Base-by-base conservation (phyloP, 2,113 vertebrate genomes). In the Myanophis thanlyinensis region DNA sequence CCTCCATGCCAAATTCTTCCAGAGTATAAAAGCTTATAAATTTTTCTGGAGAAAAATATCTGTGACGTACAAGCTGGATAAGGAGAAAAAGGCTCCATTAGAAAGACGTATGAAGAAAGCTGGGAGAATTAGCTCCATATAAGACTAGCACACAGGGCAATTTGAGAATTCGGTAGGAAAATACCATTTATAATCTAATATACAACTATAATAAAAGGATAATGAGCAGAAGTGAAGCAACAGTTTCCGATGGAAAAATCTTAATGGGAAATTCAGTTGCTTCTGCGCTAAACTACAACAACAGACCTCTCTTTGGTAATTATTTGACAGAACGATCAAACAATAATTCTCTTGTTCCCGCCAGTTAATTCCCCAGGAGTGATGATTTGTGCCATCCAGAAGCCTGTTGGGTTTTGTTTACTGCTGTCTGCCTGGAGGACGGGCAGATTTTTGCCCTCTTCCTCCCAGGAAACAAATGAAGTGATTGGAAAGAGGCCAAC, bases 401-500 rank as follows among this genome's bases (percentile, higher is more conserved):
- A 93, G 1, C 25, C 30, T 56, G 87, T 89, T 48, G 30, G 67
- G 93, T 95, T 93, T 87, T 88, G 92, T 88, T 91, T 27, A 87
- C 11, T 20, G 92, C 92, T 30, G 94, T 53, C 86, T 25, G 27
- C 90, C 86, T 87, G 86, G 90, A 20, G 53, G 51, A 87, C 9
- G 49, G 92, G 35, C 88, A 94, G 53, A 92, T 23, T 93, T 85
- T 87, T 93, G 47, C 89, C 84, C 49, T 91, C n/a, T 5, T 94
- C 91, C 91, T 91, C 67, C 90, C 85, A 95, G 5, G 87, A 93
- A 89, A 40, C 90, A 52, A 59, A 35, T 90, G 59, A 93, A 90
- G 88, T 95, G 92, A 54, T 87, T 97, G 90, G 89, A 15, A 5
- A 93, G 48, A 54, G 93, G 93, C 53, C 92, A 95, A 90, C 67